Evolutionary conservation across 2,888 invertebrate genomes (phyloP), one percentile per base, ranked within the genome.

Genomic region (Agriopis marginaria): DNA sequence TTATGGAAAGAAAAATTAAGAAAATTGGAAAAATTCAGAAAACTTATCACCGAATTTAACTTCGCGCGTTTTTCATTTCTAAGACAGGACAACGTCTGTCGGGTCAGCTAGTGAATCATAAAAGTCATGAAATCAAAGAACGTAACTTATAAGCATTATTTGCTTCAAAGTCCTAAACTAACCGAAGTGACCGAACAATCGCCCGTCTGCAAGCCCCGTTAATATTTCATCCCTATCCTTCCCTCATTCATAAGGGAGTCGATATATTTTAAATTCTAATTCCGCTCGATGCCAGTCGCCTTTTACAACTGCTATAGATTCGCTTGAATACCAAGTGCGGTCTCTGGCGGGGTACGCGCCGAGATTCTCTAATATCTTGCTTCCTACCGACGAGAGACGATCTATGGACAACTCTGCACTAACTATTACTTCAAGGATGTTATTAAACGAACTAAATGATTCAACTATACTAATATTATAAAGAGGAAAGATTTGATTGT

Each of bases 191-290:
- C 7, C 50, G n/a, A 56, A 39, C 58, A 62, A 49, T 71, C 68
- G 66, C 72, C 32, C 66, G 75, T 74, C 70, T 71, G 66, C 49
- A 50, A 12, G 63, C 49, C 54, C 68, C 68, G 72, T 77, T 73
- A 73, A 77, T 75, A 75, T 77, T 77, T 75, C 73, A 77, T 77
- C 74, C 44, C 66, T 59, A 66, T 70, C 65, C 69, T 74, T 73
- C 80, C 79, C 77, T 76, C 80, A 79, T 82, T 86, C 88, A 86
- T 86, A 82, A 83, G 87, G 87, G 89, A 91, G 89, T 89, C 90
- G 86, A 90, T 91, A 89, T 90, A 91, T 91, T 92, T 90, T 89
- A 91, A 92, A 92, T 92, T 91, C 89, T 88, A 90, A 92, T 91
- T 87, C 89, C 75, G 84, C 83, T 85, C 85, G 83, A 86, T 85